Evolutionary conservation across 2,113 vertebrate genomes (phyloP).

Genomic region (Ammospiza nelsoni): DNA sequence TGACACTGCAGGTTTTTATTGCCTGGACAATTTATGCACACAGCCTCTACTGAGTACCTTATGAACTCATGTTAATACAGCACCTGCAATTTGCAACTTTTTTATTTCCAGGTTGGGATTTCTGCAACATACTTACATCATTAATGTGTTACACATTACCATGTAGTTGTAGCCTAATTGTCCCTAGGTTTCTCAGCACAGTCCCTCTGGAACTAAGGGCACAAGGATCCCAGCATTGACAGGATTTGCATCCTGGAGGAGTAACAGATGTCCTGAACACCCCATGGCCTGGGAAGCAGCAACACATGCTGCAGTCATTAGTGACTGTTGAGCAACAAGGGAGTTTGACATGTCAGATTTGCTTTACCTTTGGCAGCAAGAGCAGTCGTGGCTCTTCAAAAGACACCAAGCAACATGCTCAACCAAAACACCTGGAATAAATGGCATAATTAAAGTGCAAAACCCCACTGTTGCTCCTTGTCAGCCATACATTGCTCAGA

Average conservation of each 20-base stretch:
- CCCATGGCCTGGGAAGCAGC: slow-evolving; percentile 53
- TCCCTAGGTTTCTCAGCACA: neutral
- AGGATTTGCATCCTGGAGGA: slow-evolving; percentile 30
- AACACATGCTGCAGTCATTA: slow-evolving; percentile 69
- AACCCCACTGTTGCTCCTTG: neutral
- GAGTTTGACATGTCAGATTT: slow-evolving; percentile 49
- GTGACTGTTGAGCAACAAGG: slow-evolving; percentile 50
- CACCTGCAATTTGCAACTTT: neutral
- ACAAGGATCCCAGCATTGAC: neutral
- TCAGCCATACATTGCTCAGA: neutral
- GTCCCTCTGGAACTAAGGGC: neutral
- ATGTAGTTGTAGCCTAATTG: neutral
- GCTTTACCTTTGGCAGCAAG: slow-evolving; percentile 35
- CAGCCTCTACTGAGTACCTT: neutral
- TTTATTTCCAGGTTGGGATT: neutral
- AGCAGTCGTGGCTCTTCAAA: neutral
- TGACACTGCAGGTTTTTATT: neutral
- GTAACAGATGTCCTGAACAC: slow-evolving; percentile 48
- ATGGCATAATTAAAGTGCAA: neutral
- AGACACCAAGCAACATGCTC: neutral
- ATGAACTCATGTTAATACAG: neutral
- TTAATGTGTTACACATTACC: neutral
- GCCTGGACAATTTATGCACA: neutral
- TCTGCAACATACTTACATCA: neutral
- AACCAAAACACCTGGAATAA: neutral